Conservation (phyloP, 2,113 vertebrate species). For the Thamnaconus septentrionalis region DNA sequence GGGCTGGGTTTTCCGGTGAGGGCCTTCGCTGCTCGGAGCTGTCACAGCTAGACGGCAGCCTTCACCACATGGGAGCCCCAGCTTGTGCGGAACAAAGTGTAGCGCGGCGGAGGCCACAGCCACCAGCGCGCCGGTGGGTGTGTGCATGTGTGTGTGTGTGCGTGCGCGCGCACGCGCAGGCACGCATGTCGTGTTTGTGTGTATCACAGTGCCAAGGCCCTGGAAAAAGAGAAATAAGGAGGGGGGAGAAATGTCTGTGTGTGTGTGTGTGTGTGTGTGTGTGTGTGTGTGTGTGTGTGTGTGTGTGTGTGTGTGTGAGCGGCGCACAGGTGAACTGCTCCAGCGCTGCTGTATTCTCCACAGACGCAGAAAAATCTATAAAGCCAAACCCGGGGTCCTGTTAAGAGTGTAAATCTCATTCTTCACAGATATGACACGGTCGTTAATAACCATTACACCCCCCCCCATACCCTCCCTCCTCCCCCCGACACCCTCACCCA, state of each 20-base stretch:
- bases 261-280: slow-evolving; percentile 20
- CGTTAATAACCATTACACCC: slow-evolving; percentile 73
- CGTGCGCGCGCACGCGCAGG: no score
- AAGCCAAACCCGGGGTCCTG: slow-evolving; percentile 64
- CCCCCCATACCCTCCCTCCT: slow-evolving; percentile 23
- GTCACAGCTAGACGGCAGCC: slow-evolving; percentile 57
- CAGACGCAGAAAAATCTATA: slow-evolving; percentile 70
- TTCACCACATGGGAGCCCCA: slow-evolving; percentile 62
- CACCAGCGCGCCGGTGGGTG: slow-evolving; percentile 15
- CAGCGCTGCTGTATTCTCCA: slow-evolving; percentile 51
- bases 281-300: slow-evolving; percentile 24
- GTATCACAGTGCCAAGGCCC: slow-evolving; percentile 19
- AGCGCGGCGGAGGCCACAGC: slow-evolving; percentile 52
- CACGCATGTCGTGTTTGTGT: slow-evolving; percentile 5
- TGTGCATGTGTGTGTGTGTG: slow-evolving; percentile 9
- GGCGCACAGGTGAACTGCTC: slow-evolving; percentile 57
- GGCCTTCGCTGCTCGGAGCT: slow-evolving; percentile 58
- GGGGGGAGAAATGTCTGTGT: slow-evolving; percentile 3
- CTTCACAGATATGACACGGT: slow-evolving; percentile 71
- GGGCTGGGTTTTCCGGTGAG: slow-evolving; percentile 67
- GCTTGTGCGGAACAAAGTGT: slow-evolving; percentile 57
- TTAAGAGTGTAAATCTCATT: slow-evolving; percentile 72
- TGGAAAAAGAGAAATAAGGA: slow-evolving; percentile 29
- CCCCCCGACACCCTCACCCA: slow-evolving; percentile 22
- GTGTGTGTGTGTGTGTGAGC: slow-evolving; percentile 27